Conservation (phyloP, 2,797 vertebrate genomes). For the Podarcis siculus region DNA sequence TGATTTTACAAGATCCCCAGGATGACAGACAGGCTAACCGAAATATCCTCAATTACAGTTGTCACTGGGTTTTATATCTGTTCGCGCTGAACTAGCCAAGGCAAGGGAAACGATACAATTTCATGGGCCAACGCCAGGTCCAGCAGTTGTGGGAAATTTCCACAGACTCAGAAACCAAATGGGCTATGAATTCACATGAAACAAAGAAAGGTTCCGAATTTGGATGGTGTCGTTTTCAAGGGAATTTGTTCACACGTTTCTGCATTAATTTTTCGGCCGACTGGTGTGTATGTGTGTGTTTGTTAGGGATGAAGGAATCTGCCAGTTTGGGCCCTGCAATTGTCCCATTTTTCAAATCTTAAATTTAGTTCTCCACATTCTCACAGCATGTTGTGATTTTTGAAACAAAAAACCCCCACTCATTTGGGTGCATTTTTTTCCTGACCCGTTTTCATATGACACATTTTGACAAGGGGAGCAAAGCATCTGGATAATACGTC, state of each 20-base stretch:
- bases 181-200: not conserved
- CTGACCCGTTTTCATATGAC: no score
- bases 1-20: conserved; percentile 80
- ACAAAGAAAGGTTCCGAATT: not conserved
- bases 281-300: not conserved
- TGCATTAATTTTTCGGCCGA: not conserved
- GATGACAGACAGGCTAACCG: conserved; percentile 82
- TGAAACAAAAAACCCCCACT: no score
- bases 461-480: no score
- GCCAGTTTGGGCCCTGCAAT: not conserved
- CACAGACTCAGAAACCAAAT: not conserved
- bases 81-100: conserved; percentile 75
- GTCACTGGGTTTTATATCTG: conserved; percentile 77
- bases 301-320: not conserved
- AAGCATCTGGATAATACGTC: not conserved
- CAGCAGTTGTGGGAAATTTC: conserved; percentile 52
- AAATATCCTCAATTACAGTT: conserved; percentile 81
- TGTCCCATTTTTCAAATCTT: not conserved
- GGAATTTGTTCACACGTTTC: not conserved
- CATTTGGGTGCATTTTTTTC: no score
- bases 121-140: conserved; percentile 71
- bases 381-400: no score
- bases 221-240: not conserved
- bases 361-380: not conserved
- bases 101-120: conserved; percentile 73